phyloP scores from a whole-genome alignment of 2,113 vertebrate species.

The Sapayoa aenigma region DNA sequence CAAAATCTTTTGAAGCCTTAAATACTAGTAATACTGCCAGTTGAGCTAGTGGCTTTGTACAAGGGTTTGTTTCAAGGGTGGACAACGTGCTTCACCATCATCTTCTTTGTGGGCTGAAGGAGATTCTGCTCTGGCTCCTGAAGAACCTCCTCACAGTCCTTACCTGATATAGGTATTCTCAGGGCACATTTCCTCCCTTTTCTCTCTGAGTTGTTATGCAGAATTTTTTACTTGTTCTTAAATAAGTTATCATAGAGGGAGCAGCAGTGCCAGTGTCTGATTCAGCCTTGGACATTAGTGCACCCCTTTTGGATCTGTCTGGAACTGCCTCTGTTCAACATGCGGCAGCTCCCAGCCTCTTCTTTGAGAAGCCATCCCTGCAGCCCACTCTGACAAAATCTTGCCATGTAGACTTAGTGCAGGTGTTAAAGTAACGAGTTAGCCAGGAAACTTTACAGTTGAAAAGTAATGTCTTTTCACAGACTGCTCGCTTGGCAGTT shows the following conservation, averaged over 20 bases:
- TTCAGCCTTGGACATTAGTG: neutral
- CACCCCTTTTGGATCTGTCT: neutral
- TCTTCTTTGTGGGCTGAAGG: neutral
- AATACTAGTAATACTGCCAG: too few relatives aligned
- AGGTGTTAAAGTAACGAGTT: neutral
- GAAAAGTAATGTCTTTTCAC: neutral
- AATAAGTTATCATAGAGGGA: neutral
- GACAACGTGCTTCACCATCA: neutral
- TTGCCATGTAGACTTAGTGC: neutral
- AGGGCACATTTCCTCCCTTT: fast-evolving
- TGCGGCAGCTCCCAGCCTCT: neutral
- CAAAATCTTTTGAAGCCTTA: too few relatives aligned
- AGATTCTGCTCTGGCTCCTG: neutral
- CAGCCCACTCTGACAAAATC: neutral
- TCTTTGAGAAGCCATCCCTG: neutral
- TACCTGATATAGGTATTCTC: neutral
- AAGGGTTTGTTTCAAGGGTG: too few relatives aligned
- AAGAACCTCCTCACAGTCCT: neutral
- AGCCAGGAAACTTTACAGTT: neutral
- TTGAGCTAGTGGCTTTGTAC: too few relatives aligned
- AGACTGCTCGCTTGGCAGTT: neutral
- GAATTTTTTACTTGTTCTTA: neutral
- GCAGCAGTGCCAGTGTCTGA: fast-evolving
- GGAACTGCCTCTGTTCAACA: neutral
- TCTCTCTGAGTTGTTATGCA: neutral